These are phyloP conservation scores for Venturia canescens DNA, from an alignment of 1,140 invertebrate genomes.

Conservation along the genomic window DNA sequence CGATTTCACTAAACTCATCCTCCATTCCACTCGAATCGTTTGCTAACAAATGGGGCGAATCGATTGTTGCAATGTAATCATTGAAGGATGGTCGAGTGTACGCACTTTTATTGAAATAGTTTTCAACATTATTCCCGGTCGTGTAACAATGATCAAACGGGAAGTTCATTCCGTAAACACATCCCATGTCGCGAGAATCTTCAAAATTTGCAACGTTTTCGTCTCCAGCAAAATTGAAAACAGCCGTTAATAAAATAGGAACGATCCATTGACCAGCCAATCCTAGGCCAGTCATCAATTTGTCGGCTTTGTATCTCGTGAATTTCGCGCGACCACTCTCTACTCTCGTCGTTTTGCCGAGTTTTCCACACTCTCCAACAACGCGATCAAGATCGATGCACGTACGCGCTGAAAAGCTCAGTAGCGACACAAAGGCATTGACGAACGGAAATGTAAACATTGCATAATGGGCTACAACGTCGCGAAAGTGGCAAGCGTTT, in stretches of 20 bases:
- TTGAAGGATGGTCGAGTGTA: background rate
- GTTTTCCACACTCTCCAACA: conserved; percentile 2
- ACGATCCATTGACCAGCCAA: conserved; percentile 52
- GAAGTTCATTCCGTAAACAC: conserved; percentile 49
- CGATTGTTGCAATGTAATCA: conserved; percentile 32
- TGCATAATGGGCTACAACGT: conserved; percentile 48
- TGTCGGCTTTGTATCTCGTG: conserved; percentile 25
- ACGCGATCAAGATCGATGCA: conserved; percentile 34
- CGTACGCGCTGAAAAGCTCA: conserved; percentile 46
- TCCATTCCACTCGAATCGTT: conserved; percentile 32
- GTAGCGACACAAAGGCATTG: conserved; percentile 51
- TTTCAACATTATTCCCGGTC: background rate
- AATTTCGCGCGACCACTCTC: background rate
- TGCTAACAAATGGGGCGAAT: conserved; percentile 12
- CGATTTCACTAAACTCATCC: conserved; percentile 36
- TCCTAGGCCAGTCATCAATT: conserved; percentile 30
- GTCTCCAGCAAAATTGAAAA: conserved; percentile 36
- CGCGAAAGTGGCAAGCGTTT: conserved; percentile 40
- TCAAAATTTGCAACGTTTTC: conserved; percentile 8
- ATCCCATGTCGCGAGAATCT: conserved; percentile 34
- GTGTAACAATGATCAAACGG: conserved; percentile 51
- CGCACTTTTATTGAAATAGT: conserved; percentile 1
- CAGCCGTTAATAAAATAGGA: conserved; percentile 40
- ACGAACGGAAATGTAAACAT: conserved; percentile 54
- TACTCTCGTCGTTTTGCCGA: background rate